These are phyloP conservation scores for Spatula versicolor DNA, from an alignment of 2,797 vertebrate species.

Conservation along the genomic window DNA sequence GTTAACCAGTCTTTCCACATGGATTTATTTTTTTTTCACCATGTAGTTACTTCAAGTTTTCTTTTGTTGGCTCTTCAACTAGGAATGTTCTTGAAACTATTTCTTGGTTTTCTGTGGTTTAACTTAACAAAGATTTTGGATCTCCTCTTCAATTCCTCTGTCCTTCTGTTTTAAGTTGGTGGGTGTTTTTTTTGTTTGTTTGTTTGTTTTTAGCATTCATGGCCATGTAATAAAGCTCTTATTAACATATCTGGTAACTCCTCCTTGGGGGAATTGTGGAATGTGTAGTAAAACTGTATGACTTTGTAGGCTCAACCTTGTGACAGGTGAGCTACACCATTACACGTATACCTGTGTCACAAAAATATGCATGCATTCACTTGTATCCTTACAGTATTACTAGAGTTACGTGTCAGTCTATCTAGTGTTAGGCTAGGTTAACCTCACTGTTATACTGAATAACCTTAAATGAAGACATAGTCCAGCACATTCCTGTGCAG, in stretches of 20 bases:
- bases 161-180: constrained; percentile 14
- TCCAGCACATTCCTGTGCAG: background rate
- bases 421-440: background rate
- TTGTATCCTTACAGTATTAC: background rate
- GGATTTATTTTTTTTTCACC: background rate
- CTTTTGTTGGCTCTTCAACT: constrained; percentile 23
- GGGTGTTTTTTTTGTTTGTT: background rate
- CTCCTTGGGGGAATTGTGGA: background rate
- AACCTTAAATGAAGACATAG: background rate
- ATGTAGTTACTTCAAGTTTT: constrained; percentile 16
- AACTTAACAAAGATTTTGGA: constrained; percentile 37
- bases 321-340: background rate
- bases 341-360: background rate
- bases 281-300: background rate
- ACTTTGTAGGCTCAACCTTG: background rate
- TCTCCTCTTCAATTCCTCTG: constrained; percentile 20
- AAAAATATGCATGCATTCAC: background rate
- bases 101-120: constrained; percentile 49
- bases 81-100: constrained; percentile 67
- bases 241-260: background rate
- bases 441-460: background rate
- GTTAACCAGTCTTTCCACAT: constrained; percentile 1
- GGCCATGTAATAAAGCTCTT: background rate
- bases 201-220: background rate
- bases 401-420: background rate